Conservation (phyloP, 2,113 vertebrate species). For the Tauraco erythrolophus region DNA sequence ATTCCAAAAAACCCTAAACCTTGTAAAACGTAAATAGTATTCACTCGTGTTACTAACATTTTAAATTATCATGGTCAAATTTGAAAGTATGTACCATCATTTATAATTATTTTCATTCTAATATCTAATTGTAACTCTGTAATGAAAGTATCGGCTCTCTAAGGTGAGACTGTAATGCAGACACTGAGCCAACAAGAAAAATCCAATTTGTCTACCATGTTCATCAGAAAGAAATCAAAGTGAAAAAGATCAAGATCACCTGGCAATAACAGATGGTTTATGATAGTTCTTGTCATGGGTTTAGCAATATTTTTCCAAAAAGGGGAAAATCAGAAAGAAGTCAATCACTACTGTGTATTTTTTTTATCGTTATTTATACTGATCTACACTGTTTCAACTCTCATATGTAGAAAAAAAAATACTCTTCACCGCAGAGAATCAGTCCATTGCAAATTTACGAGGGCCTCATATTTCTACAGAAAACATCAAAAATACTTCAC, state of each 20-base stretch:
- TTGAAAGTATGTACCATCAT: not conserved
- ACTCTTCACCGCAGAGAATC: not conserved
- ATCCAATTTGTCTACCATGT: not conserved
- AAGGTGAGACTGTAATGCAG: not conserved
- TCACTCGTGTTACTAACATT: fast-evolving
- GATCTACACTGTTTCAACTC: not conserved
- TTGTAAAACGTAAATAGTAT: not conserved
- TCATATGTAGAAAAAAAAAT: not conserved
- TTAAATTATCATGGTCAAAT: not conserved
- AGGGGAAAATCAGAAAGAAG: not conserved
- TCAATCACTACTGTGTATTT: not conserved
- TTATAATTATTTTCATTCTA: not conserved
- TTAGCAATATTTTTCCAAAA: not conserved
- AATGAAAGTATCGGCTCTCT: not conserved
- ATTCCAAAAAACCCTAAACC: not conserved
- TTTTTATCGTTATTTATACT: not conserved
- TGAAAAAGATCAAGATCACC: not conserved
- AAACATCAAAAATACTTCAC: not conserved
- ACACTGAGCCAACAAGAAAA: not conserved
- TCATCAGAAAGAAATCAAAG: not conserved
- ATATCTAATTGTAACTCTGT: not conserved
- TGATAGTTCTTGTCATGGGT: not conserved
- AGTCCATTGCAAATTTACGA: not conserved
- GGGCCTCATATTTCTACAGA: not conserved
- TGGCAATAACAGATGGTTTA: not conserved